phyloP scores from a whole-genome alignment of 35 echinoderm and acorn worm genomes.

The Diadema setosum region DNA sequence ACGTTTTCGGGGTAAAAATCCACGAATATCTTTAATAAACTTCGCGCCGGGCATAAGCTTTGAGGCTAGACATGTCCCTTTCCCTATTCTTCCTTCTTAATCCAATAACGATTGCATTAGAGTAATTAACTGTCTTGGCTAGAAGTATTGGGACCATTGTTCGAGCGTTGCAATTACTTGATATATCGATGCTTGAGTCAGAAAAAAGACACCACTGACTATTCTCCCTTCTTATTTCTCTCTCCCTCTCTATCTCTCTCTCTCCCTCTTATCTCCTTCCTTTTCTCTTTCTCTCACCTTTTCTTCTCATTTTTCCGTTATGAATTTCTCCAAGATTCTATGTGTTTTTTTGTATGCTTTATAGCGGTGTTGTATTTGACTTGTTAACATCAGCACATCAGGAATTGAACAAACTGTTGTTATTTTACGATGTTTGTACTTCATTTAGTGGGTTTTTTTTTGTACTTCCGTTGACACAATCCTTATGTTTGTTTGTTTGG shows the following conservation, averaged over 20 bases:
- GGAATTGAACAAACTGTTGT: no score
- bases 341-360: no score
- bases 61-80: neutral
- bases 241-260: neutral
- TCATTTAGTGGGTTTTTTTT: no score
- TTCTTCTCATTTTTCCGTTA: no score
- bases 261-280: neutral
- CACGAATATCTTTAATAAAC: neutral
- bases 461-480: no score
- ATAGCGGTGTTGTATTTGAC: no score
- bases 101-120: constrained; percentile 6
- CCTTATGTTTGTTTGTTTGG: neutral
- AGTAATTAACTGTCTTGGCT: neutral
- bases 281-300: neutral
- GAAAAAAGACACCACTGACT: no score
- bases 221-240: neutral
- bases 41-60: neutral
- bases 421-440: no score
- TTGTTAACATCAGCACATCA: no score
- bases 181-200: no score
- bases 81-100: neutral
- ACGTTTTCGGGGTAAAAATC: neutral
- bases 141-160: neutral
- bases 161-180: neutral
- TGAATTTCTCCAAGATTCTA: no score